Conservation (phyloP, 1,140 invertebrate species). For the Potamilus streckersoni region DNA sequence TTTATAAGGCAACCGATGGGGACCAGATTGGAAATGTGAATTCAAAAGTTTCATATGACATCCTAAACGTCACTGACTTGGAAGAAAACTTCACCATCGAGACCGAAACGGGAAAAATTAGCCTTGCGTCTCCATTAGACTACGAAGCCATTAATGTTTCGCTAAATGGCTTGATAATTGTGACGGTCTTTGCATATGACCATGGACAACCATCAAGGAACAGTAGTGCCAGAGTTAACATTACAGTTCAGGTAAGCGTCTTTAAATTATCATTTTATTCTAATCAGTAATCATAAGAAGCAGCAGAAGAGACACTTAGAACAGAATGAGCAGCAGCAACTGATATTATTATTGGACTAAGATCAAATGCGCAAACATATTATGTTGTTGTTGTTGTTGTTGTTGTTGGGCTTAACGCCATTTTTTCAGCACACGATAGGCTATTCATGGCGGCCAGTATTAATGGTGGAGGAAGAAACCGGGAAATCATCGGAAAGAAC, state of each 20-base stretch:
- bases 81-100: constrained; percentile 2
- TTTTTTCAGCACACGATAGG: no score
- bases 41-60: constrained; percentile 1
- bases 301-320: no score
- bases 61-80: background rate
- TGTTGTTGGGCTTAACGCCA: no score
- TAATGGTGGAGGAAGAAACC: no score
- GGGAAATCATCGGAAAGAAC: no score
- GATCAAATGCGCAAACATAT: no score
- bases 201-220: background rate
- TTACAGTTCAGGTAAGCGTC: constrained; percentile 11
- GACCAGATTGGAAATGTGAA: background rate
- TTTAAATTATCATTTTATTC: background rate
- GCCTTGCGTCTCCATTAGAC: constrained; percentile 1
- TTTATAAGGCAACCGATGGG: constrained; percentile 10
- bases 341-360: no score
- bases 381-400: no score
- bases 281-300: no score
- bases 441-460: no score
- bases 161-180: background rate
- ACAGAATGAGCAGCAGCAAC: no score
- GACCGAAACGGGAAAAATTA: background rate
- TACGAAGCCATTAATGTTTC: constrained; percentile 1
- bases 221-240: background rate
- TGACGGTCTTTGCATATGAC: constrained; percentile 8